Evolutionary conservation across 2,113 vertebrate genomes (phyloP).

Genomic region (Rhinolophus sinicus): DNA sequence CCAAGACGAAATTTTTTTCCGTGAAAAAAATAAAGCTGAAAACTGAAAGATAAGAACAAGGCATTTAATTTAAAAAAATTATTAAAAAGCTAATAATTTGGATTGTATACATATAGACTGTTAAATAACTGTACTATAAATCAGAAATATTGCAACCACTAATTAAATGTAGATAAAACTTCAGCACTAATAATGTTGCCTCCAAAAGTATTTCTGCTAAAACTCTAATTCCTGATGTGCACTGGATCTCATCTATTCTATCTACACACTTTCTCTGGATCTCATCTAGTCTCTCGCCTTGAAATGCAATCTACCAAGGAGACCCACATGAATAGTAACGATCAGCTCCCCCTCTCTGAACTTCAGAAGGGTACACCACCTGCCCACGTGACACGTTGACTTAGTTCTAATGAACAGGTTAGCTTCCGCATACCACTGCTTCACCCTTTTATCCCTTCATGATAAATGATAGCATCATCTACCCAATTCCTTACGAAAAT

Average conservation of each 20-base stretch:
- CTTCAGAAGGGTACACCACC: neutral
- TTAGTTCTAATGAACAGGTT: neutral
- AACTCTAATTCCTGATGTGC: neutral
- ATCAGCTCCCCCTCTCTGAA: neutral
- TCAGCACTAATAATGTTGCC: neutral
- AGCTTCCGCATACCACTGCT: neutral
- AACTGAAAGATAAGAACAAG: neutral
- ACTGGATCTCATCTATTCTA: neutral
- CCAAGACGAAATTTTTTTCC: neutral
- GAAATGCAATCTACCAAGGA: neutral
- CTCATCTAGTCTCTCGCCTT: neutral
- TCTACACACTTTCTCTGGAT: neutral
- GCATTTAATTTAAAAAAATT: neutral
- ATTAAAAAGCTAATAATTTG: neutral
- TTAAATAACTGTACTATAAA: neutral
- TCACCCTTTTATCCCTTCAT: neutral
- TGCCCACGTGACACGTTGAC: neutral
- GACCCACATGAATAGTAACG: neutral
- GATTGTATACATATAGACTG: neutral
- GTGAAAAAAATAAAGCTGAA: neutral
- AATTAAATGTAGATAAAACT: neutral
- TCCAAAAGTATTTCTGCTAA: neutral
- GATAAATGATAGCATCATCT: neutral
- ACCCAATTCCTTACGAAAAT: neutral
- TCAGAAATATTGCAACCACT: neutral